A percentile compares a stretch with the other conserved stretches of the same genome.
phyloP scores from a whole-genome alignment of 2,888 invertebrate genomes.

The Melieria omissa region DNA sequence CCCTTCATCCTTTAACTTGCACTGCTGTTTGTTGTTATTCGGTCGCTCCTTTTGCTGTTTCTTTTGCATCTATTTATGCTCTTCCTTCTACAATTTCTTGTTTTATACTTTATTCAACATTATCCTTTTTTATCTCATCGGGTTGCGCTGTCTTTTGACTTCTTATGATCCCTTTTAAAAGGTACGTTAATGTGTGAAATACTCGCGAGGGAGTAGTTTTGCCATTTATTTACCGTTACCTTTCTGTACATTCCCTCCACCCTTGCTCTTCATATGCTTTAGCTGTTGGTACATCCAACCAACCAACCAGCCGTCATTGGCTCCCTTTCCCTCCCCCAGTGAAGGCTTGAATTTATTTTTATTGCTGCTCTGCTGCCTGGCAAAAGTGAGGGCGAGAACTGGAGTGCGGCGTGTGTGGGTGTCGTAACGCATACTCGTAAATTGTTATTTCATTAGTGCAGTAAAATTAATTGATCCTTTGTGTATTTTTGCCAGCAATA shows the following conservation, averaged over 20 bases:
- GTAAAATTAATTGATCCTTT: constrained; percentile 36
- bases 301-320: too few species aligned
- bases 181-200: constrained; percentile 43
- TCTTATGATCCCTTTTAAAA: constrained; percentile 19
- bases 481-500: constrained; percentile 17
- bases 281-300: too few species aligned
- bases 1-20: too few species aligned
- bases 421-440: constrained; percentile 10
- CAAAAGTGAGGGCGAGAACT: background rate
- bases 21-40: background rate
- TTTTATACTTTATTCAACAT: too few species aligned
- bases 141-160: background rate
- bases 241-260: too few species aligned
- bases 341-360: constrained; percentile 10
- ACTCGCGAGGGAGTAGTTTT: constrained; percentile 42
- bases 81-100: too few species aligned
- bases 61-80: background rate
- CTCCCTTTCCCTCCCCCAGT: background rate
- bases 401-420: background rate
- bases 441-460: constrained; percentile 37
- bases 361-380: background rate
- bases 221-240: too few species aligned
- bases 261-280: too few species aligned
- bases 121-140: background rate
- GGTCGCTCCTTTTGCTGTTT: background rate